Base-by-base conservation (phyloP, 2,888 invertebrate genomes). In the Luperina nickerlii region DNA sequence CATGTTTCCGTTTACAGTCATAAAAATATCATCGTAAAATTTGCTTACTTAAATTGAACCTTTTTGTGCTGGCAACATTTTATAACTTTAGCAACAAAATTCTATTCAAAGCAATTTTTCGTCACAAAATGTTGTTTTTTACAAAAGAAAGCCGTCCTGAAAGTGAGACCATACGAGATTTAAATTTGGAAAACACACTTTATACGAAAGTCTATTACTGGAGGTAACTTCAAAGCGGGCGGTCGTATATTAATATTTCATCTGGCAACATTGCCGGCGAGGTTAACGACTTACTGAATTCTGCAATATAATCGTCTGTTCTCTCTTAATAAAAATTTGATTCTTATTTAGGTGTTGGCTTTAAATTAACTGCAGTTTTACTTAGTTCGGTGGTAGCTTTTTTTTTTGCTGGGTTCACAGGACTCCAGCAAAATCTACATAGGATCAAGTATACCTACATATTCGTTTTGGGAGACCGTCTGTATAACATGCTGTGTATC, bases 231-330 rank as follows among this genome's bases (percentile, higher is more conserved):
- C 91, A 90, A 91, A 92, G 89, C 83, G 79, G 72, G 76, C 79
- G 83, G 78, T 89, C 85, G 87, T 84, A 86, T 89, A 91, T 91
- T 89, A 89, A 88, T 91, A 92, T 92, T 91, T 90, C 84, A 91
- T 89, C 87, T 85, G 82, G 86, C 87, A 91, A 89, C 89, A 88
- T 83, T 71, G 87, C 86, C 82, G 54, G 84, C 48, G 86, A 83
- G 89, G 86, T 88, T 80, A 90, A 91, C 87, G 88, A 88, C 88
- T 88, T 86, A 76, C 84, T 87, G 86, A 87, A 89, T 89, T 86
- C 84, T 84, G 82, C 79, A 87, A 85, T 85, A 67, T 87, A 83
- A 87, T 89, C 76, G 80, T 76, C 80, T 83, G 66, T 78, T 75
- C 76, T 72, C 66, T 54, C 72, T 72, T 75, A 79, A 83, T 65